Percentiles rank a stretch among this genome's conserved stretches.
Evolutionary conservation across 53 echinoderm and acorn worm genomes (phyloP).

Genomic region (Echinometra lucunter): DNA sequence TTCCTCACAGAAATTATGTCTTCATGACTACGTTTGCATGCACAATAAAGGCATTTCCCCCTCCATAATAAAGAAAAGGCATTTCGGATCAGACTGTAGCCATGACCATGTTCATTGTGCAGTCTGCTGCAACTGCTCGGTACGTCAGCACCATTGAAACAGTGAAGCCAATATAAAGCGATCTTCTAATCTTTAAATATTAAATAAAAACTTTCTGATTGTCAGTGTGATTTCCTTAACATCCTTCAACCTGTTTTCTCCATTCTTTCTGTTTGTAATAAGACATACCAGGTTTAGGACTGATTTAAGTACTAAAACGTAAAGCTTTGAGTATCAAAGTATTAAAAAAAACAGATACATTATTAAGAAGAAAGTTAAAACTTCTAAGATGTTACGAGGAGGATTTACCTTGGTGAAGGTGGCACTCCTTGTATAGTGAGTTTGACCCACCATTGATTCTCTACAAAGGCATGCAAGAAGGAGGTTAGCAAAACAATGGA

Average conservation of each 20-base stretch:
- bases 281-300: background rate
- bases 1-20: background rate
- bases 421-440: constrained; percentile 68
- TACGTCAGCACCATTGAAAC: too few species aligned
- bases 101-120: background rate
- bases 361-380: background rate
- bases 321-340: background rate
- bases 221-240: background rate
- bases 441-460: constrained; percentile 77
- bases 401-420: constrained; percentile 81
- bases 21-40: background rate
- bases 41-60: background rate
- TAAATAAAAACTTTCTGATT: background rate
- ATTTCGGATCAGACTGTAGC: background rate
- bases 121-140: background rate
- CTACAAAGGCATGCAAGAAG: constrained; percentile 52
- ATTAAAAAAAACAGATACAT: background rate
- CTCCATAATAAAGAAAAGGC: background rate
- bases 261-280: background rate
- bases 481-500: background rate
- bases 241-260: background rate
- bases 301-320: background rate
- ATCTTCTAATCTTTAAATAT: background rate
- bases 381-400: background rate
- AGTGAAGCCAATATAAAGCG: background rate